Percentiles rank a stretch among this genome's conserved stretches.
Evolutionary conservation across 2,888 invertebrate genomes (phyloP).

Genomic region (Galerucella nymphaeae): DNA sequence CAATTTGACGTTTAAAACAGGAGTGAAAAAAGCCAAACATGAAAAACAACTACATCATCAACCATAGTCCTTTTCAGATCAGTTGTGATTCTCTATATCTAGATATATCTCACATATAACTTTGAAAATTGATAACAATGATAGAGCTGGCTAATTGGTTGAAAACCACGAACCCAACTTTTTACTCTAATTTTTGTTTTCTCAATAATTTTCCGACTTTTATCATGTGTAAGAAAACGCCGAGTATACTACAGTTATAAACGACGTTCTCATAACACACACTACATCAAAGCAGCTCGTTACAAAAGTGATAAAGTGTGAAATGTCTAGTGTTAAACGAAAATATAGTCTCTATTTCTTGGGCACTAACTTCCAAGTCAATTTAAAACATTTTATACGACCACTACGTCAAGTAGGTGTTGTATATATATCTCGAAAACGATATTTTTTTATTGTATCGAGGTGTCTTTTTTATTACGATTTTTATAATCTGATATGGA

Average conservation of each 20-base stretch:
- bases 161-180: too few relatives aligned
- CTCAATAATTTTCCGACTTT: too few relatives aligned
- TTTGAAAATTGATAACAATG: too few relatives aligned
- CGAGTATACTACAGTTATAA: not conserved
- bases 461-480: slow-evolving; percentile 60
- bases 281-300: slow-evolving; percentile 2
- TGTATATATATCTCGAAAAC: slow-evolving; percentile 50
- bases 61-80: too few relatives aligned
- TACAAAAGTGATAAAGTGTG: slow-evolving; percentile 6
- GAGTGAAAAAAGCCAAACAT: too few relatives aligned
- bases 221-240: not conserved
- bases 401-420: slow-evolving; percentile 56
- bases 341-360: slow-evolving; percentile 9
- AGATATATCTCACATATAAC: too few relatives aligned
- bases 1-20: too few relatives aligned
- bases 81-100: too few relatives aligned
- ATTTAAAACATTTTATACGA: slow-evolving; percentile 51
- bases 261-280: not conserved
- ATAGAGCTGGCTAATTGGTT: too few relatives aligned
- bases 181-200: too few relatives aligned
- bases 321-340: not conserved
- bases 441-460: slow-evolving; percentile 59
- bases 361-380: slow-evolving; percentile 29
- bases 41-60: too few relatives aligned
- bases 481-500: slow-evolving; percentile 60